Conservation (phyloP, 2,797 vertebrate genomes). For the Trachurus trachurus region DNA sequence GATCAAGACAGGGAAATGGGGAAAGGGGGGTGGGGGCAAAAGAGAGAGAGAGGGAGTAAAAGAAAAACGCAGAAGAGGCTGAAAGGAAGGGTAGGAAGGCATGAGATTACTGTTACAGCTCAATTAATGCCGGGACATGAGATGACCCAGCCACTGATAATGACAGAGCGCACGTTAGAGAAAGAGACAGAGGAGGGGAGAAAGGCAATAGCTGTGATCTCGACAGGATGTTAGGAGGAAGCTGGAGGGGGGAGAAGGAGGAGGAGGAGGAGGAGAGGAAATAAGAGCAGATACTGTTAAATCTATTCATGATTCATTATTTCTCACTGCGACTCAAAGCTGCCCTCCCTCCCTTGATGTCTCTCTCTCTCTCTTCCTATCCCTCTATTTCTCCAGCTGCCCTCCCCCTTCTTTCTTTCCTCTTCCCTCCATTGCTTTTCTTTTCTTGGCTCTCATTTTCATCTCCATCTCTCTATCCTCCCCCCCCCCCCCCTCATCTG, state of each 20-base stretch:
- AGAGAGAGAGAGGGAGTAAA: slow-evolving; percentile 28
- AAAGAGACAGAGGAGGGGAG: slow-evolving; percentile 38
- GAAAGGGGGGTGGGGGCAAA: not conserved
- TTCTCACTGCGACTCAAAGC: slow-evolving; percentile 75
- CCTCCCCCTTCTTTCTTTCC: slow-evolving; percentile 30
- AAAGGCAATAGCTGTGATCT: slow-evolving; percentile 67
- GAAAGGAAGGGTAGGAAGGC: slow-evolving; percentile 56
- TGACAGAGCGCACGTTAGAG: slow-evolving; percentile 57
- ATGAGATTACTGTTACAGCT: slow-evolving; percentile 74
- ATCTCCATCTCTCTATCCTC: slow-evolving; percentile 36
- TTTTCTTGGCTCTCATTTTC: slow-evolving; percentile 69
- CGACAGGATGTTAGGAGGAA: slow-evolving; percentile 80
- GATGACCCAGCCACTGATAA: slow-evolving; percentile 76
- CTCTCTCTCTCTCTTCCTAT: slow-evolving; percentile 26
- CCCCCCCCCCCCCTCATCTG: slow-evolving; percentile 43
- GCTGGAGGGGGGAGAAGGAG: slow-evolving; percentile 48
- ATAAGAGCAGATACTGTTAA: slow-evolving; percentile 84
- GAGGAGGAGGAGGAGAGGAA: slow-evolving; percentile 66
- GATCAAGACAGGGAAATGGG: not conserved
- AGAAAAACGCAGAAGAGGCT: slow-evolving; percentile 15
- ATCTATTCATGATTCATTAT: slow-evolving; percentile 87
- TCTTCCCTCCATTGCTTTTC: slow-evolving; percentile 50
- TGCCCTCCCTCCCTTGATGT: slow-evolving; percentile 69
- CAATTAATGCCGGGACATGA: slow-evolving; percentile 80
- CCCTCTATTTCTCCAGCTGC: slow-evolving; percentile 15